These are phyloP conservation scores for Athene cunicularia DNA, from an alignment of 2,113 vertebrate species.

Conservation along the genomic window DNA sequence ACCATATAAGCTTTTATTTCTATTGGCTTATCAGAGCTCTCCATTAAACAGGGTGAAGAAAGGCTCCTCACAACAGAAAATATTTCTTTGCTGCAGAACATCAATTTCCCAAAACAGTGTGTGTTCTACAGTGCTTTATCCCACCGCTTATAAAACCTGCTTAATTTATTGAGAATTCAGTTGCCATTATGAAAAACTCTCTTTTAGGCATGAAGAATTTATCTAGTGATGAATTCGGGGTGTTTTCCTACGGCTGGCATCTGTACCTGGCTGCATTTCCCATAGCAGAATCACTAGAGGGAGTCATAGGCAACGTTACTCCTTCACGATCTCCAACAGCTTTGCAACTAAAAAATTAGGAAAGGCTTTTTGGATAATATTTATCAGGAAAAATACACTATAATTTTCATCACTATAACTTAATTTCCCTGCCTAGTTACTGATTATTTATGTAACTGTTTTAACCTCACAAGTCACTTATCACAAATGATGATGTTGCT, in stretches of 20 bases:
- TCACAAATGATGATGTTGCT: background rate
- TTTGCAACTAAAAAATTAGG: background rate
- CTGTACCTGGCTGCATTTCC: background rate
- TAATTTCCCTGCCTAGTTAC: background rate
- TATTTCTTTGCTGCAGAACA: background rate
- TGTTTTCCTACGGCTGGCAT: background rate
- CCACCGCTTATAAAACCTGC: background rate
- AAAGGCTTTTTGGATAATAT: background rate
- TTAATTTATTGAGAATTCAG: background rate
- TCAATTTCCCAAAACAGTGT: background rate
- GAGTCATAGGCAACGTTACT: constrained; percentile 44
- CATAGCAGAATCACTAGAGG: constrained; percentile 36
- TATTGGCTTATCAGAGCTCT: background rate
- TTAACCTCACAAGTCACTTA: background rate
- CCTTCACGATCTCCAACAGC: background rate
- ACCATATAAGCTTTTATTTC: background rate
- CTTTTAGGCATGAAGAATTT: background rate
- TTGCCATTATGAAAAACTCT: background rate
- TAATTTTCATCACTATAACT: background rate
- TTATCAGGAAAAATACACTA: background rate
- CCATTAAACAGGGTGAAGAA: background rate
- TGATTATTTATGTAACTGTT: background rate
- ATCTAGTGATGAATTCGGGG: fast-evolving
- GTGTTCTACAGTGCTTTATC: background rate
- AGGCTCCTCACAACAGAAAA: background rate